phyloP scores from a whole-genome alignment of 1,140 invertebrate species.

The Lethrus apterus region DNA sequence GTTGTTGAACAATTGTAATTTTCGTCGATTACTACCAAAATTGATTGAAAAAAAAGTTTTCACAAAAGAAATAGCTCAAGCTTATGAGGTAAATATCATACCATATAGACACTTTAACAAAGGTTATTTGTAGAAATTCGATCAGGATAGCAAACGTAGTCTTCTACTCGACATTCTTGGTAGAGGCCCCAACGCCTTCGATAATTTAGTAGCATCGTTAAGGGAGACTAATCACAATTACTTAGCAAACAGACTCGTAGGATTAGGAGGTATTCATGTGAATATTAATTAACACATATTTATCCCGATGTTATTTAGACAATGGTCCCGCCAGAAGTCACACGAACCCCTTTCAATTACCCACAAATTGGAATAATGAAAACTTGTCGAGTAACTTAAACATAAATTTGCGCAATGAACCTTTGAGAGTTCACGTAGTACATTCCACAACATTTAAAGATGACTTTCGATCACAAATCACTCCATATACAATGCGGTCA shows the following conservation, averaged over 20 bases:
- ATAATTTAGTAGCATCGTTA: background rate
- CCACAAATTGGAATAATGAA: background rate
- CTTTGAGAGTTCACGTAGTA: background rate
- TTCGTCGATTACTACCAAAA: background rate
- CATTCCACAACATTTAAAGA: background rate
- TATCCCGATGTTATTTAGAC: background rate
- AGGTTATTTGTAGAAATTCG: background rate
- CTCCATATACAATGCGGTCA: slow-evolving; percentile 7
- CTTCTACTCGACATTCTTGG: background rate
- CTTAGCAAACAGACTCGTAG: slow-evolving; percentile 1
- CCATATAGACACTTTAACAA: background rate
- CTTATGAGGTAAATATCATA: slow-evolving; percentile 1
- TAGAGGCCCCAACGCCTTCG: background rate
- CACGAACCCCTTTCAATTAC: background rate
- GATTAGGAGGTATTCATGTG: slow-evolving; percentile 4
- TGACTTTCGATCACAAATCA: background rate
- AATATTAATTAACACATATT: background rate
- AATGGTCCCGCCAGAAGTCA: background rate
- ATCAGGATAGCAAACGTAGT: background rate
- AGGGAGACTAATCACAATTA: slow-evolving; percentile 2
- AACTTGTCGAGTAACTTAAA: background rate
- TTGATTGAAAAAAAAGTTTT: slow-evolving; percentile 2
- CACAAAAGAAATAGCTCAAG: background rate
- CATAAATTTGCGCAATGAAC: background rate
- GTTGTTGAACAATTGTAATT: slow-evolving; percentile 1